Base-by-base conservation (phyloP, 2,797 vertebrate species). In the Sibirionetta formosa region DNA sequence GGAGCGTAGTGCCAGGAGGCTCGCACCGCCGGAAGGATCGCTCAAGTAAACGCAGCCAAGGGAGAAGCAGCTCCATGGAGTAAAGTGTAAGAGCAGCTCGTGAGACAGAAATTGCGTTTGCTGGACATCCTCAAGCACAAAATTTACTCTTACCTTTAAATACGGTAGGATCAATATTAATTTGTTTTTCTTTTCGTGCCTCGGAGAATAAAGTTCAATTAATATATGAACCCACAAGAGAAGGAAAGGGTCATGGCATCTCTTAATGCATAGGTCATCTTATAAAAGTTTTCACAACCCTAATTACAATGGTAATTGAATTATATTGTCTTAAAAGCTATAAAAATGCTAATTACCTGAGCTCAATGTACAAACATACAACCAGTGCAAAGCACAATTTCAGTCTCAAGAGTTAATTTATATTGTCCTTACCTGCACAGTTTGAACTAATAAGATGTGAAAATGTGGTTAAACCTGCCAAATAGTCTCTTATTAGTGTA, bases 141-240 rank as follows among this genome's bases (percentile, higher is more conserved):
- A 98, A 99, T 98, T 99, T 98, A 98, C 96, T 97, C 94, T 95
- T 96, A 98, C 98, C 95, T 98, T 98, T 98, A 98, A 98, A 99
- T 98, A 99, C 99, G 99, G 99, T 99, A 99, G 98, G 98, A 98
- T 98, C 98, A 98, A 98, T 98, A 98, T 96, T 91, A 93, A 98
- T 97, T 95, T 96, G 61, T 98, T 98, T 98, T 97, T 75, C 94
- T 98, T 96, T 98, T 97, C 72, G 35, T 95, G 96, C 96, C 98
- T 98, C 92, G 95, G 97, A 98, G 96, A 97, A 96, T 96, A 96
- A 97, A 97, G 94, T 95, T 88, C 93, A 97, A 95, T 97, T 98
- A 98, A 91, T 98, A 97, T 76, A 86, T 97, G 97, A 97, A 98
- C 53, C 64, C 91, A 48, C 78, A 97, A 82, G 82, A 97, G 95